These are phyloP conservation scores for Helicoverpa armigera DNA, from an alignment of 1,140 invertebrate species.

Conservation along the genomic window DNA sequence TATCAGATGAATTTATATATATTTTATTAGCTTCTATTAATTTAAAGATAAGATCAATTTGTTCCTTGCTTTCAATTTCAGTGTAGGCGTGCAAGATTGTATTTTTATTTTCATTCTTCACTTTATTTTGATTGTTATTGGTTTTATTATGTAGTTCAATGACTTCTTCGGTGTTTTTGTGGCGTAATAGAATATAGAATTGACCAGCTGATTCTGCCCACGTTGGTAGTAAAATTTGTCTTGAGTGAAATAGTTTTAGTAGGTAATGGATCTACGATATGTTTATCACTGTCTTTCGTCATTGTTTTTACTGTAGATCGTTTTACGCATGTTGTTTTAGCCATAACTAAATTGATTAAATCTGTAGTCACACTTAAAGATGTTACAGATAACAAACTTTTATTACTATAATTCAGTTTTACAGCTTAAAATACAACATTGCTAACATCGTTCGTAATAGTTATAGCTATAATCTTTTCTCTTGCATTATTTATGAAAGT, in stretches of 20 bases:
- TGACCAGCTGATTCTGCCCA: slow-evolving; percentile 10
- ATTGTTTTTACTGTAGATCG: background rate
- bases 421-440: too few species aligned
- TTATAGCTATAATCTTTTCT: background rate
- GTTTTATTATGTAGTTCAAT: slow-evolving; percentile 30
- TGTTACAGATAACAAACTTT: too few species aligned
- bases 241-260: background rate
- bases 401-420: too few species aligned
- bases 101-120: slow-evolving; percentile 14
- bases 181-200: background rate
- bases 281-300: background rate
- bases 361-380: too few species aligned
- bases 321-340: too few species aligned
- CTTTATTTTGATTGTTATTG: slow-evolving; percentile 42
- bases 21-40: slow-evolving; percentile 27
- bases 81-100: slow-evolving; percentile 1
- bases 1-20: slow-evolving; percentile 21
- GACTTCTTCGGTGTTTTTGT: slow-evolving; percentile 2
- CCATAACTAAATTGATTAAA: too few species aligned
- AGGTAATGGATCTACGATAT: background rate
- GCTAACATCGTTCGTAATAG: too few species aligned
- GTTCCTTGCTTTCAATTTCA: slow-evolving; percentile 2
- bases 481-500: background rate
- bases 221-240: slow-evolving; percentile 12
- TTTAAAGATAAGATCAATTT: slow-evolving; percentile 13